phyloP scores from a whole-genome alignment of 2,797 vertebrate species.

The Sebastes taczanowskii region DNA sequence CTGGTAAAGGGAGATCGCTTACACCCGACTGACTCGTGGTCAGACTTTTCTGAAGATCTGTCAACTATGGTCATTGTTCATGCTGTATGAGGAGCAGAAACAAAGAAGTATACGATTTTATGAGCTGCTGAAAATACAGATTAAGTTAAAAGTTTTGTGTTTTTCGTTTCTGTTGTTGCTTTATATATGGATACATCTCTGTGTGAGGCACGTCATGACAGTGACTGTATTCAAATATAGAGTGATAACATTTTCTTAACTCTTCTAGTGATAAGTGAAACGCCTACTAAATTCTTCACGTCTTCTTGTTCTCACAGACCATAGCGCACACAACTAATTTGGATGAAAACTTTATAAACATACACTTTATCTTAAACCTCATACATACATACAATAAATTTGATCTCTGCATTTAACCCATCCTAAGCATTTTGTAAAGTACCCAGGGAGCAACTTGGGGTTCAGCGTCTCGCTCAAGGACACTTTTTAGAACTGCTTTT shows the following conservation, averaged over 20 bases:
- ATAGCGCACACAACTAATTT: neutral
- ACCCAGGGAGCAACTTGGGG: too few species aligned
- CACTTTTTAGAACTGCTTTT: too few species aligned
- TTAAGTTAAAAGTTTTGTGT: neutral
- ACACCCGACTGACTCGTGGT: conserved; percentile 89
- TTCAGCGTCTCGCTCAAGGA: too few species aligned
- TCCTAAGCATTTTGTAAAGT: too few species aligned
- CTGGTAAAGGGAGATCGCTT: conserved; percentile 87
- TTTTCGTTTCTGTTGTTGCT: neutral
- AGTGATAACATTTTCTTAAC: neutral
- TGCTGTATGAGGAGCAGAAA: conserved; percentile 77
- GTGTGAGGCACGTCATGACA: neutral
- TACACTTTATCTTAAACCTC: too few species aligned
- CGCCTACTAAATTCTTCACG: neutral
- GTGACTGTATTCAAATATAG: neutral
- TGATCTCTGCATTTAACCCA: too few species aligned
- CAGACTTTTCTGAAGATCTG: conserved; percentile 93
- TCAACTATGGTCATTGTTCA: conserved; percentile 99
- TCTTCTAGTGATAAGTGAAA: neutral
- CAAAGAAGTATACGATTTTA: neutral
- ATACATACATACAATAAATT: too few species aligned
- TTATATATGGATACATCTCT: neutral
- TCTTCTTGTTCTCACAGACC: neutral
- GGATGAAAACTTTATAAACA: neutral
- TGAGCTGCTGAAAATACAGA: neutral